A percentile compares a stretch with the other conserved stretches of the same genome.
phyloP scores from a whole-genome alignment of 2,888 invertebrate genomes.

The Tromatobia lineatoria region DNA sequence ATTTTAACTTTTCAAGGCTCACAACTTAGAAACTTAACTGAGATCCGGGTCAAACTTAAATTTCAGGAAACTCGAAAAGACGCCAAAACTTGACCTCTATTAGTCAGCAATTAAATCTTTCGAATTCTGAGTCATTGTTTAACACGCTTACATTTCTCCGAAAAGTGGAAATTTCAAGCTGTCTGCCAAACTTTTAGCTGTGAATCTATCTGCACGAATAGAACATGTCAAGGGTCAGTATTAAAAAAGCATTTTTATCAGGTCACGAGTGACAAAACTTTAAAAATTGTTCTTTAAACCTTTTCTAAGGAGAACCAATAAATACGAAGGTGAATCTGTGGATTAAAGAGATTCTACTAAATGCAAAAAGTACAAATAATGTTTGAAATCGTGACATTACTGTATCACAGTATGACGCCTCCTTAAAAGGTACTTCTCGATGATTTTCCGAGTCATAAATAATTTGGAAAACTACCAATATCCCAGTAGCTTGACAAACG shows the following conservation, averaged over 20 bases:
- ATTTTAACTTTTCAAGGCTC: neutral
- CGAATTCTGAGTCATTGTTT: neutral
- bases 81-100: neutral
- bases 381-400: too few relatives aligned
- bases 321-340: too few relatives aligned
- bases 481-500: neutral
- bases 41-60: constrained; percentile 7
- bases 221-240: neutral
- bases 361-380: too few relatives aligned
- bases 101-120: neutral
- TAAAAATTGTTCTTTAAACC: too few relatives aligned
- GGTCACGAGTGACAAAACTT: too few relatives aligned
- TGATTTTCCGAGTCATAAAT: neutral
- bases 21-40: neutral
- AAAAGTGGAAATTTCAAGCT: neutral
- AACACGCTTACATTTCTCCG: neutral
- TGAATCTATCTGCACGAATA: constrained; percentile 1
- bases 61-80: neutral
- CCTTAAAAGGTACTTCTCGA: neutral
- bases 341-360: too few relatives aligned
- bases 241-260: too few relatives aligned
- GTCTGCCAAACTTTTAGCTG: neutral
- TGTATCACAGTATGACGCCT: too few relatives aligned
- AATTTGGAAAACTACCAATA: constrained; percentile 1
- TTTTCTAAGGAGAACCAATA: too few relatives aligned